phyloP scores from a whole-genome alignment of 2,888 invertebrate species.

The Hemicrepidius hirtus region DNA sequence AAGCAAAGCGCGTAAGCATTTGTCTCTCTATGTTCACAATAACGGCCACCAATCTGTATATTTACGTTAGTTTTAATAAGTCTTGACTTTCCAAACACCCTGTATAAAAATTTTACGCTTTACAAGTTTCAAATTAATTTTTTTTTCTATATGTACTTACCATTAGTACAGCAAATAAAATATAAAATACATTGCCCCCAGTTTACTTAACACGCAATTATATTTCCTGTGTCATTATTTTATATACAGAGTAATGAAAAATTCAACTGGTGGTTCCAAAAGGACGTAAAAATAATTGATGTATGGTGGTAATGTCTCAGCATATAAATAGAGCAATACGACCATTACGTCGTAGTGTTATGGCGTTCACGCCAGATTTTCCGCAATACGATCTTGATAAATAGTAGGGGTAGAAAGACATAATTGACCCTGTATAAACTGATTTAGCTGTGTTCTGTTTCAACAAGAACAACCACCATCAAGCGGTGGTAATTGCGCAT shows the following conservation, averaged over 20 bases:
- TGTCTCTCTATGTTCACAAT: no score
- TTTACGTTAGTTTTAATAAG: no score
- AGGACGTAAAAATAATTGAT: conserved; percentile 26
- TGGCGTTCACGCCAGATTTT: conserved; percentile 40
- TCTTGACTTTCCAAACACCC: no score
- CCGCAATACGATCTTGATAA: conserved; percentile 52
- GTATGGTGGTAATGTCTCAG: conserved; percentile 21
- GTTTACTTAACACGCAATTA: no score
- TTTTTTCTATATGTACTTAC: no score
- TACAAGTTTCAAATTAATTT: no score
- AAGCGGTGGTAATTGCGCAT: conserved; percentile 54
- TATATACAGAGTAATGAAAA: conserved; percentile 26
- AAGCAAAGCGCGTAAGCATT: no score
- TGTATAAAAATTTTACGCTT: no score
- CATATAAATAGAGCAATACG: conserved; percentile 32
- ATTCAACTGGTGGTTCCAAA: conserved; percentile 25
- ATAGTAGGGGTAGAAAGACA: conserved; percentile 46
- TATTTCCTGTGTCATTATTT: no score
- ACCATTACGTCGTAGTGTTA: conserved; percentile 23
- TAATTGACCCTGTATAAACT: conserved; percentile 52
- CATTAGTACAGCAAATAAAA: no score
- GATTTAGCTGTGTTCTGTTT: conserved; percentile 50
- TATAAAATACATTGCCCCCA: no score
- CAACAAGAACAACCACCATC: conserved; percentile 50
- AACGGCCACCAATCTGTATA: no score